Percentiles rank a stretch among this genome's conserved stretches.
Evolutionary conservation across 2,113 vertebrate genomes (phyloP).

Genomic region (Oplegnathus fasciatus): DNA sequence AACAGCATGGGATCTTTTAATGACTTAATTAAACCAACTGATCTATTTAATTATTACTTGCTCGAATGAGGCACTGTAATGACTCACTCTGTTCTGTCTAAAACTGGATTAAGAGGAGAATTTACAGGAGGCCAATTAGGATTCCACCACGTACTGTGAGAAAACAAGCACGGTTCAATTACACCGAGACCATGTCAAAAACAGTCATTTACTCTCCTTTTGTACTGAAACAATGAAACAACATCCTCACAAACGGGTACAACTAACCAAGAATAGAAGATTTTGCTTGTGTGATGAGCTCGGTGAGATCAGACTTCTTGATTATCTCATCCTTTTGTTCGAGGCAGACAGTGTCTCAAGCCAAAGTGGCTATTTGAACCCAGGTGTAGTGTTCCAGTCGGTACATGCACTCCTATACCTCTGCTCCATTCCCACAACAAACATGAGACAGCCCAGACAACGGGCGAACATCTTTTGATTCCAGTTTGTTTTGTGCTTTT

Average conservation of each 20-base stretch:
- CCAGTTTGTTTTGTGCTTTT: background rate
- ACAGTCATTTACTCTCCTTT: constrained; percentile 13
- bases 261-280: background rate
- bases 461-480: background rate
- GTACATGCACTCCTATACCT: background rate
- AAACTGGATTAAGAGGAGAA: constrained; percentile 64
- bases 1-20: constrained; percentile 56
- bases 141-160: constrained; percentile 30
- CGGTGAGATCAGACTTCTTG: constrained; percentile 31
- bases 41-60: constrained; percentile 53
- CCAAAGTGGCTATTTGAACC: constrained; percentile 31
- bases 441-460: background rate
- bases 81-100: constrained; percentile 20
- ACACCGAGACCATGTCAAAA: constrained; percentile 13
- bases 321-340: constrained; percentile 26
- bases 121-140: constrained; percentile 59
- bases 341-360: constrained; percentile 30
- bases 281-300: background rate
- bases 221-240: constrained; percentile 14
- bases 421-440: constrained; percentile 11
- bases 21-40: constrained; percentile 45
- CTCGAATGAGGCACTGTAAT: constrained; percentile 3
- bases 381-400: constrained; percentile 48
- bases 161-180: constrained; percentile 12
- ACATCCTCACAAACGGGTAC: background rate